phyloP scores from a whole-genome alignment of 2,797 vertebrate genomes.

The Pipistrellus kuhlii region DNA sequence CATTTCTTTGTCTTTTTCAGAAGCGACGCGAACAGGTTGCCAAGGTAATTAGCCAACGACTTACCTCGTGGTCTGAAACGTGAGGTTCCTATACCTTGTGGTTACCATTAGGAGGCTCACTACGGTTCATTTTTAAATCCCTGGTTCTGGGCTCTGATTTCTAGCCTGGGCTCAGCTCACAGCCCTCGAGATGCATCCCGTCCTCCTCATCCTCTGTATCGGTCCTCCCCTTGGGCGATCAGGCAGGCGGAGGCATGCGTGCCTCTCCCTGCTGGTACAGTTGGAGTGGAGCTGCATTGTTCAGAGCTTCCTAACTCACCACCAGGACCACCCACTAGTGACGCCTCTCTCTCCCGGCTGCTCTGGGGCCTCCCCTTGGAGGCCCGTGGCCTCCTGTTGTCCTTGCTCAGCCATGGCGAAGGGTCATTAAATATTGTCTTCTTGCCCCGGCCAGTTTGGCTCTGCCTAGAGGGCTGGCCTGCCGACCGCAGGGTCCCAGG shows the following conservation, averaged over 20 bases:
- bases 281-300: background rate
- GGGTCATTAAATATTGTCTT: too few species aligned
- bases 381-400: background rate
- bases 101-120: background rate
- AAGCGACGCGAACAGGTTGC: background rate
- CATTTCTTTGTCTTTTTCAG: background rate
- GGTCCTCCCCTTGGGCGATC: background rate
- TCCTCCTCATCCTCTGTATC: background rate
- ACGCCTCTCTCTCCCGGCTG: background rate
- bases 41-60: background rate
- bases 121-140: background rate
- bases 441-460: too few species aligned
- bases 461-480: too few species aligned
- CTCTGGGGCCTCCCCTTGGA: background rate
- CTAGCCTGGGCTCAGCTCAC: background rate
- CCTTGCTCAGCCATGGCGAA: background rate
- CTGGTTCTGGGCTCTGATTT: slow-evolving; percentile 2
- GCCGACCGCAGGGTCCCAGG: too few species aligned
- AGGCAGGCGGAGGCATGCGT: background rate
- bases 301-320: background rate
- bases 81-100: background rate
- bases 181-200: background rate
- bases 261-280: background rate
- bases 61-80: slow-evolving; percentile 31
- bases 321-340: background rate